Evolutionary conservation across 2,888 invertebrate species (phyloP).

Genomic region (Drosophila formosana): DNA sequence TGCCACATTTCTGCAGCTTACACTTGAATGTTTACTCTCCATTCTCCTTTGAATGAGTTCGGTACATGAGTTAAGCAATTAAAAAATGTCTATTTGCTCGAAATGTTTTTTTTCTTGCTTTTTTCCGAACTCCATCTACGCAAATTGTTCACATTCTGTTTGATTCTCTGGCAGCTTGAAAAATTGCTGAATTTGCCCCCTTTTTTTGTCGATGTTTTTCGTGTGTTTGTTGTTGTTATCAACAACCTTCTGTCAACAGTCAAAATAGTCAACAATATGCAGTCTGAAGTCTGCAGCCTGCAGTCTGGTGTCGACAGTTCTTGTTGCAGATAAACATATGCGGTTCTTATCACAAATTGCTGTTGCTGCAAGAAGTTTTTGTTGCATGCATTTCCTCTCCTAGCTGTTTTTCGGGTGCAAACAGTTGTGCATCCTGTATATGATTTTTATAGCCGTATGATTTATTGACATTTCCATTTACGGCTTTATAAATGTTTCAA

Average conservation of each 20-base stretch:
- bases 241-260: constrained; percentile 12
- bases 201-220: constrained; percentile 1
- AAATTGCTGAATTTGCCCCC: constrained; percentile 14
- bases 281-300: constrained; percentile 10
- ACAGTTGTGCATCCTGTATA: constrained; percentile 64
- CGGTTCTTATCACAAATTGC: constrained; percentile 40
- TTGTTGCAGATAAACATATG: constrained; percentile 33
- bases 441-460: constrained; percentile 72
- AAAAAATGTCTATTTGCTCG: constrained; percentile 39
- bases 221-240: background rate
- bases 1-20: constrained; percentile 14
- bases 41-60: background rate
- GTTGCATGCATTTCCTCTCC: constrained; percentile 44
- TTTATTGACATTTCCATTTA: constrained; percentile 81
- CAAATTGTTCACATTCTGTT: constrained; percentile 41
- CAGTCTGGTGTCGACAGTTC: constrained; percentile 14
- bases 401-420: constrained; percentile 46
- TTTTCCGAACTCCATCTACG: background rate
- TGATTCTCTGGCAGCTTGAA: constrained; percentile 20
- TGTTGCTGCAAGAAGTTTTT: constrained; percentile 23
- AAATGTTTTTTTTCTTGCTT: background rate
- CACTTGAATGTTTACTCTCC: background rate
- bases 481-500: constrained; percentile 79
- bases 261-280: background rate
- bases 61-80: constrained; percentile 40